Evolutionary conservation across 2,888 invertebrate species (phyloP).

Genomic region (Melanotus villosus): DNA sequence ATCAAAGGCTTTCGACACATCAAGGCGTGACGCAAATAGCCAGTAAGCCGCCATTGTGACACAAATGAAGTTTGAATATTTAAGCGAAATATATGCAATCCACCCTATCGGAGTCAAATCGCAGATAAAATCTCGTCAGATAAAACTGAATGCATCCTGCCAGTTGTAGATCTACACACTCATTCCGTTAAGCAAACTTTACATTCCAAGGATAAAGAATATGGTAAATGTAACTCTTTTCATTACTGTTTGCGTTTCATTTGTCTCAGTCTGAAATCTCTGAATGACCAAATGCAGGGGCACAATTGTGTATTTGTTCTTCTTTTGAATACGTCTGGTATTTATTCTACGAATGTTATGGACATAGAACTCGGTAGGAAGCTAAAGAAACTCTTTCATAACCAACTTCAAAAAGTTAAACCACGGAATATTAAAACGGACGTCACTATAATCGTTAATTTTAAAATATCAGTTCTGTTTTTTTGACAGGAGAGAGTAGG

Average conservation of each 20-base stretch:
- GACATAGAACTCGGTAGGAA: too few relatives aligned
- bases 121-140: slow-evolving; percentile 42
- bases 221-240: slow-evolving; percentile 33
- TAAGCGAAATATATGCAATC: slow-evolving; percentile 36
- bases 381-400: too few relatives aligned
- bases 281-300: too few relatives aligned
- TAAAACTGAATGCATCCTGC: slow-evolving; percentile 10
- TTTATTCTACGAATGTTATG: too few relatives aligned
- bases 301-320: too few relatives aligned
- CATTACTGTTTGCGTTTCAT: slow-evolving; percentile 46
- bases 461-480: not conserved
- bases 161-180: slow-evolving; percentile 21
- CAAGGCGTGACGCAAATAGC: slow-evolving; percentile 48
- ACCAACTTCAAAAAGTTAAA: too few relatives aligned
- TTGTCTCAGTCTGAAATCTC: slow-evolving; percentile 32
- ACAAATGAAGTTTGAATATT: slow-evolving; percentile 50
- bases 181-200: slow-evolving; percentile 23
- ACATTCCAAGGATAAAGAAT: slow-evolving; percentile 27
- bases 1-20: slow-evolving; percentile 48
- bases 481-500: slow-evolving; percentile 18
- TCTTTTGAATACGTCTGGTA: too few relatives aligned
- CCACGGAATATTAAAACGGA: too few relatives aligned
- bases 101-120: slow-evolving; percentile 48
- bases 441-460: too few relatives aligned
- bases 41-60: slow-evolving; percentile 48